Conservation (phyloP, 2,113 vertebrate genomes). For the Fulica atra region DNA sequence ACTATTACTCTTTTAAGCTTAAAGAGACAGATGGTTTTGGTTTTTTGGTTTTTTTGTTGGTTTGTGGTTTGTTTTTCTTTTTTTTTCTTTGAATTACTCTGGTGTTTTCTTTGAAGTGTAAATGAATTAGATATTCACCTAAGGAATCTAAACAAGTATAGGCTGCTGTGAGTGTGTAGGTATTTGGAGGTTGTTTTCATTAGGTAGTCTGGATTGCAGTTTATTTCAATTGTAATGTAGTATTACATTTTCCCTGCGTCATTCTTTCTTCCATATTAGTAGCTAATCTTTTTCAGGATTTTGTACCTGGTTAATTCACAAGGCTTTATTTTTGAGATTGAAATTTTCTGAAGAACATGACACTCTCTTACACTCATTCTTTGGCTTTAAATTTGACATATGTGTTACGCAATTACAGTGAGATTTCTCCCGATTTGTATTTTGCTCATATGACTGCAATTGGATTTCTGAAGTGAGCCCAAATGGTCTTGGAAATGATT, state of each 20-base stretch:
- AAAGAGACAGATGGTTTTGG: background rate
- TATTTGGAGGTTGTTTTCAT: background rate
- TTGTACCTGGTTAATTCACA: background rate
- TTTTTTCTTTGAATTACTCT: background rate
- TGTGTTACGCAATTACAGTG: background rate
- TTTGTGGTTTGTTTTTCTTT: background rate
- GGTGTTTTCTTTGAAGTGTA: background rate
- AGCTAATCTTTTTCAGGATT: background rate
- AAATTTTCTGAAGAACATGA: background rate
- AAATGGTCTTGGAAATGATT: background rate
- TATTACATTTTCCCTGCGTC: background rate
- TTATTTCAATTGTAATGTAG: background rate
- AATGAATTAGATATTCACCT: background rate
- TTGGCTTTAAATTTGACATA: background rate
- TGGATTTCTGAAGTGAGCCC: background rate
- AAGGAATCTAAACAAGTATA: background rate
- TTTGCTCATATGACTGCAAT: background rate
- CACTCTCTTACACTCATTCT: background rate
- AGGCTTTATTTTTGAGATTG: background rate
- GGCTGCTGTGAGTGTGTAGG: accelerated
- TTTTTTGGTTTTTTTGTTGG: background rate
- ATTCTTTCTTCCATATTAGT: background rate
- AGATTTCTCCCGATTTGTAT: background rate
- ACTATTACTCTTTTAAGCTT: background rate
- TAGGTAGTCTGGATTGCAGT: background rate